Evolutionary conservation across 30 jellyfish, hydroid and myxozoan genomes (phyloP).

Genomic region (Aurelia coerulea): DNA sequence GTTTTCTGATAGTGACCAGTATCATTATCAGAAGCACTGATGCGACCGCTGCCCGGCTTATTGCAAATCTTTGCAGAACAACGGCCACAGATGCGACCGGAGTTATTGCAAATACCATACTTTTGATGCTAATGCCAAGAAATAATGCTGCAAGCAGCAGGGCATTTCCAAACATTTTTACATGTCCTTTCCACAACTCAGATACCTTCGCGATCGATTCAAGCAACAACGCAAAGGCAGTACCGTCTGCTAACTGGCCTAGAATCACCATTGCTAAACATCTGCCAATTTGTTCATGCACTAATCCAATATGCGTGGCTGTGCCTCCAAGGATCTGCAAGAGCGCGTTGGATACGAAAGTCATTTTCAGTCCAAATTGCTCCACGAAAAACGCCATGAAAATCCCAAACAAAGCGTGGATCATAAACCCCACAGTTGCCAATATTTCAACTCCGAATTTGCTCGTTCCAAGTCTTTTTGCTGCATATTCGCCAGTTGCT

Average conservation of each 20-base stretch:
- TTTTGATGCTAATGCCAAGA: conserved; percentile 5
- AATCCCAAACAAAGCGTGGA: conserved; percentile 36
- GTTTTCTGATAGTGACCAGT: background rate
- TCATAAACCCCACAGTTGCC: background rate
- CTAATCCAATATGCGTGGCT: conserved; percentile 2
- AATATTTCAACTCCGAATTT: conserved; percentile 1
- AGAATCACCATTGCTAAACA: conserved; percentile 19
- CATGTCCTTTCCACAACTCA: conserved; percentile 7
- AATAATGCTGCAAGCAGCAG: conserved; percentile 8
- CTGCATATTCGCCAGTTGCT: background rate
- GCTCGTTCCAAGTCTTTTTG: conserved; percentile 6
- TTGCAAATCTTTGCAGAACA: background rate
- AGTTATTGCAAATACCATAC: background rate
- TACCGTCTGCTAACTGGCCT: conserved; percentile 21
- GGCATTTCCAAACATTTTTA: background rate
- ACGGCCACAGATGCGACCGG: background rate
- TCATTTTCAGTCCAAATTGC: conserved; percentile 15
- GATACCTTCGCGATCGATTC: background rate
- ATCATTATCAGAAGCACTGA: background rate
- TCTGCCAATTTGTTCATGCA: background rate
- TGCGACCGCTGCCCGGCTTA: conserved; percentile 15
- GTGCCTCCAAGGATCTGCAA: conserved; percentile 35
- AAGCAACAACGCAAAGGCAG: conserved; percentile 22
- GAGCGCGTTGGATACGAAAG: background rate
- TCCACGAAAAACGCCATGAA: conserved; percentile 1